Conservation (phyloP, 2,888 invertebrate species). For the Cylloceria caligata region DNA sequence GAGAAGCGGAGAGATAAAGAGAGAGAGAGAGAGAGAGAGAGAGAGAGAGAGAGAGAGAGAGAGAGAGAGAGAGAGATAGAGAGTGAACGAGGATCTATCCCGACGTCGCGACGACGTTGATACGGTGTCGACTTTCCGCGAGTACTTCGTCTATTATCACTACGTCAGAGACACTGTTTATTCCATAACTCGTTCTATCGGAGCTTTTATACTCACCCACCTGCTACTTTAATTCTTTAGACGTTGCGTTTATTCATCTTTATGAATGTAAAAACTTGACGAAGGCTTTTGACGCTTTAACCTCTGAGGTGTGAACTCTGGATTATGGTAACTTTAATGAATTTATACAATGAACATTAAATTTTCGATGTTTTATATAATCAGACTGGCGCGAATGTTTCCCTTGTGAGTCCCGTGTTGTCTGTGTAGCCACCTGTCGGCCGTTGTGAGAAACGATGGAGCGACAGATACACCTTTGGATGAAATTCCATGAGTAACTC, state of each 20-base stretch:
- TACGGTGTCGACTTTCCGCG: constrained; percentile 37
- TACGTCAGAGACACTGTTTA: constrained; percentile 34
- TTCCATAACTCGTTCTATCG: constrained; percentile 21
- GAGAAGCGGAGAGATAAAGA: no score
- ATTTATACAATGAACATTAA: neutral
- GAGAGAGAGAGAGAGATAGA: neutral
- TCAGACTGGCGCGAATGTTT: neutral
- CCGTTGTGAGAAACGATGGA: neutral
- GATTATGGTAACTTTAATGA: neutral
- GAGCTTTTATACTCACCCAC: neutral
- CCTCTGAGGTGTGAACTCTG: neutral
- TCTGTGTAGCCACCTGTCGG: neutral
- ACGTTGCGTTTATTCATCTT: neutral
- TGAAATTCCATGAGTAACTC: no score
- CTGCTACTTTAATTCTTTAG: neutral
- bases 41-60: constrained; percentile 7
- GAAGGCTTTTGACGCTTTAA: neutral
- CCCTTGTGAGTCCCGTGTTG: neutral
- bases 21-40: no score
- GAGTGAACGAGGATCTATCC: constrained; percentile 16
- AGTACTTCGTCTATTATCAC: constrained; percentile 63
- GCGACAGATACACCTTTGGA: neutral
- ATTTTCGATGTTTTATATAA: neutral
- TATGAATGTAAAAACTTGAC: neutral
- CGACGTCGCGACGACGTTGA: constrained; percentile 53